phyloP scores from a whole-genome alignment of 2,113 vertebrate genomes.

The Lophura nycthemera region DNA sequence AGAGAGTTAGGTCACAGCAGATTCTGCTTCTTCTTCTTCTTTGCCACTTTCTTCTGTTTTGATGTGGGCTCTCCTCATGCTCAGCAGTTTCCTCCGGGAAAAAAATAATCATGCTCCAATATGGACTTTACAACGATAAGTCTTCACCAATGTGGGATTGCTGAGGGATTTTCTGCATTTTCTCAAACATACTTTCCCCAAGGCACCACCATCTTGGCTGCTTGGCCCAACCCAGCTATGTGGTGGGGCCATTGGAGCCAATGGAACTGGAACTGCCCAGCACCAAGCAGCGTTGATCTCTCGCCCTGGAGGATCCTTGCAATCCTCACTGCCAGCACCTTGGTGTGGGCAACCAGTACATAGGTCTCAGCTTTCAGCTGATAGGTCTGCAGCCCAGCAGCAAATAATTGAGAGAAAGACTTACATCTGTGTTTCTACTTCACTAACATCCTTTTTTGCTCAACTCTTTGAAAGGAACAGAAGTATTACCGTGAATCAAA shows the following conservation, averaged over 20 bases:
- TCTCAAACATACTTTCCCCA: neutral
- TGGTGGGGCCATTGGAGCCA: fast-evolving
- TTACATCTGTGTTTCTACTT: neutral
- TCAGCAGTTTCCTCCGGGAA: neutral
- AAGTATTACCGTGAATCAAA: neutral
- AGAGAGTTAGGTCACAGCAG: neutral
- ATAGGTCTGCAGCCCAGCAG: neutral
- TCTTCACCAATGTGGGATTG: neutral
- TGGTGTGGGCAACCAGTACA: neutral
- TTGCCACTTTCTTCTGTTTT: neutral
- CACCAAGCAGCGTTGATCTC: fast-evolving
- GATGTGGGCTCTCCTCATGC: neutral
- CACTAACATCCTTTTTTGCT: neutral
- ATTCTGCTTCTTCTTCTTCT: neutral
- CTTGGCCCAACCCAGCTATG: neutral
- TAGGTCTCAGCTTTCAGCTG: neutral
- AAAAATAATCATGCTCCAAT: neutral
- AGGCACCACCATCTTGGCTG: fast-evolving
- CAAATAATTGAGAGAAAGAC: neutral
- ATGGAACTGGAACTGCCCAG: neutral
- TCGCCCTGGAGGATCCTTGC: neutral
- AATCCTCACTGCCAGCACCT: neutral
- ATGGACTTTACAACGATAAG: neutral
- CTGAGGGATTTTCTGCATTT: neutral
- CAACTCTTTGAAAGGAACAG: neutral